phyloP scores from a whole-genome alignment of 1,140 invertebrate species.

The Ceratoteleas bidentatus region DNA sequence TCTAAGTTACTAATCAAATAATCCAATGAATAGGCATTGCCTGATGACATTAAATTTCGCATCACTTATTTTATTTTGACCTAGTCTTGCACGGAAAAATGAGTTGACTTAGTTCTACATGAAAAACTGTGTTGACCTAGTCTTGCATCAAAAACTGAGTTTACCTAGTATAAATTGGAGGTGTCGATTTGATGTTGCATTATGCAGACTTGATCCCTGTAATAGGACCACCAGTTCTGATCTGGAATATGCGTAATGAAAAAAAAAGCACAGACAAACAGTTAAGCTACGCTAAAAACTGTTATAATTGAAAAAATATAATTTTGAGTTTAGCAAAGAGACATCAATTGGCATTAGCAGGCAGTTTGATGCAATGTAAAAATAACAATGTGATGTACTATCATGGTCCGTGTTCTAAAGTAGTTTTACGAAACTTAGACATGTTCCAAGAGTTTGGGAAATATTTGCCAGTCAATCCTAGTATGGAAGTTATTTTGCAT shows the following conservation, averaged over 20 bases:
- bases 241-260: conserved; percentile 28
- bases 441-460: no score
- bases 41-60: no score
- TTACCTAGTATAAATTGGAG: no score
- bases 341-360: conserved; percentile 3
- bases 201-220: conserved; percentile 12
- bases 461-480: no score
- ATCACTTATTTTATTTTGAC: no score
- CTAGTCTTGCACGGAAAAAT: no score
- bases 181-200: conserved; percentile 19
- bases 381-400: background rate
- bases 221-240: conserved; percentile 8
- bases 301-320: conserved; percentile 16
- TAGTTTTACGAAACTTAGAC: background rate
- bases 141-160: no score
- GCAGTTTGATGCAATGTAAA: background rate
- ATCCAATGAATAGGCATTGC: no score
- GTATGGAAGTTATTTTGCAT: no score
- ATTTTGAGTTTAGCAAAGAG: conserved; percentile 1
- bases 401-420: background rate
- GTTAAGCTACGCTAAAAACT: conserved; percentile 5
- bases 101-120: no score
- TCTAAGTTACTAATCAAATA: no score
- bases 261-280: conserved; percentile 3
- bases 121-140: no score